Evolutionary conservation across 2,797 vertebrate species (phyloP), one percentile per base, ranked within the genome.

Genomic region (Apodemus agrarius): DNA sequence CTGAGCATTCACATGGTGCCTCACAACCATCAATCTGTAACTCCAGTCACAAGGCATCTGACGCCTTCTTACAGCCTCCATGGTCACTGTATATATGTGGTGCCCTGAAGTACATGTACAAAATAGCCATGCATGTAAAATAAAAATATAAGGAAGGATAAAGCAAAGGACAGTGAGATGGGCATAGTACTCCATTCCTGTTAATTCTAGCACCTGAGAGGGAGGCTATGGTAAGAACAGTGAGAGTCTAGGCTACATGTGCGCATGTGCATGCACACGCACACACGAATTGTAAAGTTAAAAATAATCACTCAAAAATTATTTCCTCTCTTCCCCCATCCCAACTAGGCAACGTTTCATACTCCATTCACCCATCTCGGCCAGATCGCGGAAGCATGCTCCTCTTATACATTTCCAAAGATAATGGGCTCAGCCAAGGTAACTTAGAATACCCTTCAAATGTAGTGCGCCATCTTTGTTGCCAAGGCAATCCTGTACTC

Each of bases 351-450:
- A 17, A 99, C 99, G 0, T 99, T 99, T 98, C 99, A 99, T 67
- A 99, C 98, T 0, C 99, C 99, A 0, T 99, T 99, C 98, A 99
- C 97, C 95, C 98, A 99, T 57, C 98, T 99, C 72, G 99, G 99
- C 26, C 99, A 99, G 97, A 99, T 98, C 95, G 98, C 99, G 0
- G 99, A 99, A 93, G 99, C 99, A 1, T 99, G 99, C 95, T 99
- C 99, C 29, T 99, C 99, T 54, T 99, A 99, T 95, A 98, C 98
- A 29, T 99, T 99, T 96, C 99, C 99, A 74, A 99, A 98, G 97
- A 98, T 99, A 0, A 99, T 99, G 99, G 99, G 99, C 17, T 1
- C 92, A 24, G 97, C 98, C 88, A 99, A 99, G 99, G 99, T 99
- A 98, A 98, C 87, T 59, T 74, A 40, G 89, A 78, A 34, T 34